These are phyloP conservation scores for Temnothorax nylanderi DNA, from an alignment of 1,140 invertebrate genomes.

Conservation along the genomic window DNA sequence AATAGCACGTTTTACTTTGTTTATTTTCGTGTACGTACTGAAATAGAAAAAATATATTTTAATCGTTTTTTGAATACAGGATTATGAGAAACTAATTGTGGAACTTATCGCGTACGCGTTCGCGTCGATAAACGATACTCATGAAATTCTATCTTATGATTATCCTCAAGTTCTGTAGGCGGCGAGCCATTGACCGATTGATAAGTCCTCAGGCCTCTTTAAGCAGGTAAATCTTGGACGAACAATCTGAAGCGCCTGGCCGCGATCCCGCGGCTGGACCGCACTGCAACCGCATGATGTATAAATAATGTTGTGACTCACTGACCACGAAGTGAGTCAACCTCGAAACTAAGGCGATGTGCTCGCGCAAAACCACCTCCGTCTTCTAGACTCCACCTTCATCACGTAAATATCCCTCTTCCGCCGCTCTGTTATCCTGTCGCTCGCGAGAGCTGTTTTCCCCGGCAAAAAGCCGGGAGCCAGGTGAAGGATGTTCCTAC, in stretches of 20 bases:
- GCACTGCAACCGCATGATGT: slow-evolving; percentile 48
- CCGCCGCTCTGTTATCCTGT: slow-evolving; percentile 64
- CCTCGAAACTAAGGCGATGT: slow-evolving; percentile 68
- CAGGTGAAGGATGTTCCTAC: slow-evolving; percentile 63
- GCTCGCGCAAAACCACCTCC: slow-evolving; percentile 51
- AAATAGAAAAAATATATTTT: neutral
- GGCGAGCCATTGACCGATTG: neutral
- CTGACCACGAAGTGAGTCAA: slow-evolving; percentile 77
- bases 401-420: slow-evolving; percentile 70
- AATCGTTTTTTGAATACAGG: neutral
- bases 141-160: neutral
- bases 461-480: slow-evolving; percentile 26
- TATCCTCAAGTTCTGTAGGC: neutral
- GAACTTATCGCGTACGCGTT: neutral
- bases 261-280: slow-evolving; percentile 23
- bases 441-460: slow-evolving; percentile 23
- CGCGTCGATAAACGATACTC: neutral
- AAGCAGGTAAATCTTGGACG: neutral
- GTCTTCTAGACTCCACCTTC: slow-evolving; percentile 46
- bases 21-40: neutral
- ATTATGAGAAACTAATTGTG: neutral
- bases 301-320: slow-evolving; percentile 80
- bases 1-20: neutral
- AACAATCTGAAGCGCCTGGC: slow-evolving; percentile 23
- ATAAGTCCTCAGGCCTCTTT: slow-evolving; percentile 23